Evolutionary conservation across 2,797 vertebrate genomes (phyloP), one percentile per base, ranked within the genome.

Genomic region (Phalanger gymnotis): DNA sequence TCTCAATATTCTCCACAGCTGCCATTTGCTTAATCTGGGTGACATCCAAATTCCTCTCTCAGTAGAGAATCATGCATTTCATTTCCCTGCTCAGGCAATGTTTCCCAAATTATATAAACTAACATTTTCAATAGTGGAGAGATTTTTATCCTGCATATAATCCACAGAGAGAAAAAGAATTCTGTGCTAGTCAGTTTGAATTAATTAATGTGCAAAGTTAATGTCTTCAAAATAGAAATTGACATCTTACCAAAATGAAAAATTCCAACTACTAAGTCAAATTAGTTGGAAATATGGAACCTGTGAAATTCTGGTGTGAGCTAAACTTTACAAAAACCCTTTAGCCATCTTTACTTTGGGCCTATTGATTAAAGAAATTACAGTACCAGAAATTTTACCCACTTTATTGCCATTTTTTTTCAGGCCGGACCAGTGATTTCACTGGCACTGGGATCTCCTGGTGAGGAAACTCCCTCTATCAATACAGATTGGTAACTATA

Each of bases 1-100:
- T 91, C 40, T 0, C 14, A 27, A 28, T 27, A 22, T 90, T 73
- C 51, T 89, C 28, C 4, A 5, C 93, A 96, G 95, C 94, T 93
- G 93, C 93, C 58, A 22, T 66, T 96, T 95, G 94, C 97, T 97
- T 94, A 54, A 92, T 73, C 97, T 97, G 95, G 94, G 92, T 97
- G 31, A 34, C 3, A 0, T 61, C 92, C 97, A 93, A 93, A 22
- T 47, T 81, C 57, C 54, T 87, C 55, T 55, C 87, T 51, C 47
- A 52, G 55, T 91, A 91, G 91, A 92, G 53, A 96, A 52, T 55
- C 55, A 0, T 13, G 0, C 47, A 87, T 54, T 92, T n/a, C 55
- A 47, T 56, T 91, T 96, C 93, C 94, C 90, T 51, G 73, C n/a
- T n/a, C 47, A 96, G 91, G 66, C 34, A 92, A 28, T 5, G 4